A percentile compares a stretch with the other conserved stretches of the same genome.
Evolutionary conservation across 1,140 invertebrate genomes (phyloP).

Genomic region (Gonioctena quinquepunctata): DNA sequence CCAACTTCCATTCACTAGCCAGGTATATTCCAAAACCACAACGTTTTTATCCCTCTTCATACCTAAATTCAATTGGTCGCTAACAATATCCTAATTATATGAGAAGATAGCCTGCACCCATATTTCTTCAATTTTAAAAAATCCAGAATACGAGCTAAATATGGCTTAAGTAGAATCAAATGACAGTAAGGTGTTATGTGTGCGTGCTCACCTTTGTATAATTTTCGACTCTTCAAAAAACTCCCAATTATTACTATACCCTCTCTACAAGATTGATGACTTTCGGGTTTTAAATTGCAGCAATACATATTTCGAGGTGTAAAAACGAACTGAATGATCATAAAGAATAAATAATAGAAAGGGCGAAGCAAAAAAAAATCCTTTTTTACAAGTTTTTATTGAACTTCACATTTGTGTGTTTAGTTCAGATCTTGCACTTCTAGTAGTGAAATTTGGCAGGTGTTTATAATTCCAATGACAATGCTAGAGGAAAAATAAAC

Average conservation of each 20-base stretch:
- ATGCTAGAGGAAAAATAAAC: too few species aligned
- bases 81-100: neutral
- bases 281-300: neutral
- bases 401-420: too few species aligned
- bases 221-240: neutral
- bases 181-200: neutral
- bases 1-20: neutral
- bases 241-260: neutral
- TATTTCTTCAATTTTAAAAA: neutral
- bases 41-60: neutral
- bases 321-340: neutral
- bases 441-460: too few species aligned
- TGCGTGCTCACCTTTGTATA: neutral
- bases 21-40: neutral
- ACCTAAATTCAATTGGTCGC: neutral
- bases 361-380: too few species aligned
- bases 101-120: neutral
- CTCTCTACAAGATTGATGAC: neutral
- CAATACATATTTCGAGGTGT: neutral
- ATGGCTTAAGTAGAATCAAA: neutral
- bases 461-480: too few species aligned
- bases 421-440: too few species aligned
- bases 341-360: too few species aligned
- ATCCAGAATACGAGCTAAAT: neutral
- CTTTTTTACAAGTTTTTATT: too few species aligned